Base-by-base conservation (phyloP, 2,888 invertebrate species). In the Acrocyrtus sp. region DNA sequence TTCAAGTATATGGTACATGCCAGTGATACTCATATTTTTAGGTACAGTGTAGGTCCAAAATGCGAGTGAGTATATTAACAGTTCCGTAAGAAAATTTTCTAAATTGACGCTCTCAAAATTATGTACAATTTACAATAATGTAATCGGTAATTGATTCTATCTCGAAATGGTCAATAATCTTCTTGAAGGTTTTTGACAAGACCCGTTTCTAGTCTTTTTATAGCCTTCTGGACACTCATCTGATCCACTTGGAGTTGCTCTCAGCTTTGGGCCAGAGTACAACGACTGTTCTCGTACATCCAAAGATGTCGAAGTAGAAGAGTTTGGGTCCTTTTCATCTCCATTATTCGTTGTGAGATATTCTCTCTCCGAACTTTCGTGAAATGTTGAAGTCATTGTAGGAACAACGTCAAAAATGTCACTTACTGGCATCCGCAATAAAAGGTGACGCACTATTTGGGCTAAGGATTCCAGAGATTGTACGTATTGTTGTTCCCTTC, bases 161-260 rank as follows among this genome's bases (percentile, higher is more conserved):
- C 12, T 34, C 5, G 34, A 34, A 34, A 34, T 34, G 5, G 34
- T 34, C 34, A 34, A n/a, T n/a, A 70, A 43, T 24, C 58, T 56
- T 22, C 63, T 29, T 8, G 63, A 63, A 3, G 63, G 70, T 19
- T 63, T 63, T 48, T 63, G 63, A 47, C 70, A 72, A n/a, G 48
- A 63, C 15, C 70, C 70, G 45, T 72, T 72, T 24, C 70, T 57
- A 8, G 41, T 72, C 51, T 29, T 72, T 47, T 63, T 65, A 3
- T 12, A 26, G 3, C 70, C 70, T 4, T 63, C 45, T 45, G 63
- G 51, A 39, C 70, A 72, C 1, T 21, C 51, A 5, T 29, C 43
- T 4, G 53, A 27, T n/a, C 3, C 50, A 21, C 15, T 22, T 34
- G 2, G n/a, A 1, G 6, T 26, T 3, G 26, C 10, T 10, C 27